Evolutionary conservation across 2,888 invertebrate species (phyloP).

Genomic region (Notodonta dromedarius): DNA sequence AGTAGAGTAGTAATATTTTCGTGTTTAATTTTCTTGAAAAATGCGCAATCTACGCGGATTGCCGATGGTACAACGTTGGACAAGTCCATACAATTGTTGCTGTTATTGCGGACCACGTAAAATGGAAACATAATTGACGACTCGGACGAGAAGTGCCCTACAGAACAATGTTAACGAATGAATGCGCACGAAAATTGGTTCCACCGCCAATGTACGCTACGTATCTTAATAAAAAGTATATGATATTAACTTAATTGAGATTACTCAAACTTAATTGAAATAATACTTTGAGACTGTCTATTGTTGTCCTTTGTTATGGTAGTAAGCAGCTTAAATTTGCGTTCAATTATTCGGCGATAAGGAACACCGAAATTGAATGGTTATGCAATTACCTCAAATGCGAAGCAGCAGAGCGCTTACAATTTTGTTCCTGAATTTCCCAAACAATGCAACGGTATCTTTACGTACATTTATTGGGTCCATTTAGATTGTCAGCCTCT

Average conservation of each 20-base stretch:
- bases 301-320: neutral
- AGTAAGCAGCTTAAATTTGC: no score
- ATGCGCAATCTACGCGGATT: no score
- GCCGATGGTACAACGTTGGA: neutral
- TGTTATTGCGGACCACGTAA: neutral
- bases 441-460: conserved; percentile 20
- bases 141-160: conserved; percentile 42
- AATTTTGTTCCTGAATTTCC: neutral
- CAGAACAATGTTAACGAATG: conserved; percentile 48
- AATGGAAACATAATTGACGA: conserved; percentile 60
- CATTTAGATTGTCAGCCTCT: conserved; percentile 28
- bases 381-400: neutral
- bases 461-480: conserved; percentile 30
- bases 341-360: no score
- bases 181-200: conserved; percentile 46
- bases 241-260: conserved; percentile 15
- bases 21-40: no score
- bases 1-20: no score
- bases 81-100: neutral
- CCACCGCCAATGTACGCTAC: conserved; percentile 33
- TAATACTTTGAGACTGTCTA: neutral
- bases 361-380: neutral
- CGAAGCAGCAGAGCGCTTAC: neutral
- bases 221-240: conserved; percentile 18
- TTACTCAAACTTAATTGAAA: conserved; percentile 1